A percentile compares a stretch with the other conserved stretches of the same genome.
phyloP scores from a whole-genome alignment of 2,797 vertebrate species.

The Oreochromis mossambicus region DNA sequence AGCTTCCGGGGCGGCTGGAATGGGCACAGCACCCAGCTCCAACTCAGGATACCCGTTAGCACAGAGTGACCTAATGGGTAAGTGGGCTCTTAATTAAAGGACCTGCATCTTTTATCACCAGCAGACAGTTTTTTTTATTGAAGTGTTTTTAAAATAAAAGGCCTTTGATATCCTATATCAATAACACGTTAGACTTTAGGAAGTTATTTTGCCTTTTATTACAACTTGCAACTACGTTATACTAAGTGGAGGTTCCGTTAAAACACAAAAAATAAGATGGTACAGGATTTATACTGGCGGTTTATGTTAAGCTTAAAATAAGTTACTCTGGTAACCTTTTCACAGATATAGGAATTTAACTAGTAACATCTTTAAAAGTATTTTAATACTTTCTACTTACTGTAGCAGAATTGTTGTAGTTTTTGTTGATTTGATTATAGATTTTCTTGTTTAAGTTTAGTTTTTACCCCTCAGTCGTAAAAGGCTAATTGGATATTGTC shows the following conservation, averaged over 20 bases:
- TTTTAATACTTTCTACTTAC: not conserved
- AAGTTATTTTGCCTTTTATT: not conserved
- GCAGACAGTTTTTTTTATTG: not conserved
- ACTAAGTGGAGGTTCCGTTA: not conserved
- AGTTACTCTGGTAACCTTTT: not conserved
- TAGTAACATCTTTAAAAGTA: not conserved
- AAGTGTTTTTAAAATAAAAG: not conserved
- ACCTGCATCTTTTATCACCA: not conserved
- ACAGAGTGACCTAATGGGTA: constrained; percentile 85
- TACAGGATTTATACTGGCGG: not conserved
- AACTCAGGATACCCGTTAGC: constrained; percentile 95
- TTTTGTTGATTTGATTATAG: not conserved
- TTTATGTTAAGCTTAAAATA: not conserved
- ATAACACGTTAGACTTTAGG: not conserved
- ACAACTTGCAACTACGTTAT: not conserved
- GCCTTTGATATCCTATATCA: not conserved
- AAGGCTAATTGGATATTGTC: not conserved
- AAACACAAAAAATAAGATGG: not conserved
- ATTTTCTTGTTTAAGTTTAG: not conserved
- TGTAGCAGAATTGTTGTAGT: not conserved
- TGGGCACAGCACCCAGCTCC: constrained; percentile 86
- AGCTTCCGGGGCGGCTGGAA: constrained; percentile 71
- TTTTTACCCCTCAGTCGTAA: not conserved
- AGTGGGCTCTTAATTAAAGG: not conserved
- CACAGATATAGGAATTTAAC: not conserved